These are phyloP conservation scores for Taphrorychus bicolor DNA, from an alignment of 2,888 invertebrate genomes.

Conservation along the genomic window DNA sequence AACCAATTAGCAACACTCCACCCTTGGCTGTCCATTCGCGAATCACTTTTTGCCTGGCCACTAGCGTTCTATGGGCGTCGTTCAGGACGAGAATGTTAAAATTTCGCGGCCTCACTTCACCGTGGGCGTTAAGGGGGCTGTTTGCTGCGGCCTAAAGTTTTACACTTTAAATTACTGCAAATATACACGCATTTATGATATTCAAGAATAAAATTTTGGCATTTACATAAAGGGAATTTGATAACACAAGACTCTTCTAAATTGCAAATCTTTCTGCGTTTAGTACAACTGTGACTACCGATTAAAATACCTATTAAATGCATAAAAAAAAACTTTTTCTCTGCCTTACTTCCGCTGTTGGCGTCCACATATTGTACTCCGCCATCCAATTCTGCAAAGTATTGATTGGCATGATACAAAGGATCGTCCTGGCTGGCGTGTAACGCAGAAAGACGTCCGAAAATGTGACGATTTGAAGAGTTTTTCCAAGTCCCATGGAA, in stretches of 20 bases:
- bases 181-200: no score
- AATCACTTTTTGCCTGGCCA: constrained; percentile 85
- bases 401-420: constrained; percentile 98
- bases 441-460: constrained; percentile 94
- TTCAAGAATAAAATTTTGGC: no score
- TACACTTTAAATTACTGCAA: no score
- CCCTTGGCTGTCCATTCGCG: constrained; percentile 87
- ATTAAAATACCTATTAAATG: constrained; percentile 16
- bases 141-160: constrained; percentile 48
- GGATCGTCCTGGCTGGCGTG: constrained; percentile 85
- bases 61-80: constrained; percentile 91
- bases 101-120: constrained; percentile 77
- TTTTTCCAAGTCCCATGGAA: constrained; percentile 99
- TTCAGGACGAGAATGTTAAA: constrained; percentile 91
- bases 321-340: neutral
- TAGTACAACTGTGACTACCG: no score
- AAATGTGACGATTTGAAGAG: constrained; percentile 91
- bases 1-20: constrained; percentile 95
- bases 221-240: no score
- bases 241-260: no score
- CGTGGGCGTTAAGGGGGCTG: constrained; percentile 66
- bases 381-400: constrained; percentile 98
- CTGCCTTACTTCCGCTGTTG: constrained; percentile 64
- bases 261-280: no score
- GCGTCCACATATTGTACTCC: constrained; percentile 98